Percentiles rank a stretch among this genome's conserved stretches.
Conservation (phyloP, 2,113 vertebrate species). For the Rhynchomys soricoides region DNA sequence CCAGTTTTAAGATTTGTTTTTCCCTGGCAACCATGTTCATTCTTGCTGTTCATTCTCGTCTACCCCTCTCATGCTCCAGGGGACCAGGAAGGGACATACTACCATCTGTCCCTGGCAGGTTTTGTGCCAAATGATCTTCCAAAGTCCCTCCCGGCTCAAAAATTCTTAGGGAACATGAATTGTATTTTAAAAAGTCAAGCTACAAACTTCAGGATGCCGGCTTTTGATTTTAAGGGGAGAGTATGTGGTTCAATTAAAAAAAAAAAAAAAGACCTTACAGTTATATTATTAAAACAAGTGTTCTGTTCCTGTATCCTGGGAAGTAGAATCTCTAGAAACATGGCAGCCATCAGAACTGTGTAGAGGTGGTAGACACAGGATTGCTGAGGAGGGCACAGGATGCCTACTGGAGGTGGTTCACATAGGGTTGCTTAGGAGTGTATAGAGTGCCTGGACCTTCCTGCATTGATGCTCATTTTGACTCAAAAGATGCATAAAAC, state of each 20-base stretch:
- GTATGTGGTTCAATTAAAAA: background rate
- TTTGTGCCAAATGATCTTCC: constrained; percentile 46
- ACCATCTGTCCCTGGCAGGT: constrained; percentile 51
- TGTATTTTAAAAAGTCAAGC: background rate
- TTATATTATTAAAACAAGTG: constrained; percentile 19
- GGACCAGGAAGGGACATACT: background rate
- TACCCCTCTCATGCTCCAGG: background rate
- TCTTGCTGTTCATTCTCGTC: constrained; percentile 19
- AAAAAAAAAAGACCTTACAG: background rate
- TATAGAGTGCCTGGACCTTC: background rate
- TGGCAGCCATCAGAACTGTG: background rate
- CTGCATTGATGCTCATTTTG: background rate
- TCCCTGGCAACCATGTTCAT: background rate
- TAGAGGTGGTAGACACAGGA: background rate
- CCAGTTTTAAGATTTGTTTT: constrained; percentile 22
- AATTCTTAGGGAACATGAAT: constrained; percentile 49
- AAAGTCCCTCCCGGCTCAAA: constrained; percentile 50
- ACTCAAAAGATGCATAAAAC: constrained; percentile 17
- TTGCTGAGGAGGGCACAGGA: background rate
- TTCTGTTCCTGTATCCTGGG: background rate
- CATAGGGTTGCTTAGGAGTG: background rate
- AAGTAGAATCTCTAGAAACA: constrained; percentile 24
- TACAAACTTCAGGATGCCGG: constrained; percentile 25
- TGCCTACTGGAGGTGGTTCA: background rate
- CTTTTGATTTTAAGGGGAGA: constrained; percentile 48